Conservation (phyloP, 1,140 invertebrate species). For the Mizuhopecten yessoensis region DNA sequence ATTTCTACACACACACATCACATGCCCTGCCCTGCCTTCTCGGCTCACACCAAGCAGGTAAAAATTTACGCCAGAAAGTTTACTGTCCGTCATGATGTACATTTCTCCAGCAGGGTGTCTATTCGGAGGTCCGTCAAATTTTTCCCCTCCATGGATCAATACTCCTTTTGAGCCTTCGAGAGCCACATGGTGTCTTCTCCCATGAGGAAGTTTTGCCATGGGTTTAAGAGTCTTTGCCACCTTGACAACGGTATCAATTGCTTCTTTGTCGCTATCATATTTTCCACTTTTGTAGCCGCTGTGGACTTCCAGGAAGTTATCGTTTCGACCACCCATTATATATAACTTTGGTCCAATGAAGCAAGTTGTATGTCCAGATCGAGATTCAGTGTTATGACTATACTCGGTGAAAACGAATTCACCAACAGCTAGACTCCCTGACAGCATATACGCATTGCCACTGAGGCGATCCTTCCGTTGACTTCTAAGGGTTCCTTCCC, state of each 20-base stretch:
- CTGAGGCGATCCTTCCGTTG: constrained; percentile 70
- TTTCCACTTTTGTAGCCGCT: constrained; percentile 56
- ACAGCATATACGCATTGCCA: constrained; percentile 76
- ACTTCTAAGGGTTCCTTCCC: constrained; percentile 79
- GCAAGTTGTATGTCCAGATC: constrained; percentile 79
- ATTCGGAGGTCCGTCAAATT: constrained; percentile 75
- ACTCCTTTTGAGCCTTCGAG: constrained; percentile 64
- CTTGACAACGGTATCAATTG: constrained; percentile 44
- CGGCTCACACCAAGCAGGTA: constrained; percentile 70
- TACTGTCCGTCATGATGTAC: constrained; percentile 70
- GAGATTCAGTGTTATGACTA: constrained; percentile 70
- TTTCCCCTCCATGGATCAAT: constrained; percentile 80
- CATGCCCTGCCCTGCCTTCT: constrained; percentile 75
- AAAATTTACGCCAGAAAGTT: constrained; percentile 63
- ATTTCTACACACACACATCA: constrained; percentile 66
- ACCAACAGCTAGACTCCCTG: constrained; percentile 64
- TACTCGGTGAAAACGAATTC: constrained; percentile 73
- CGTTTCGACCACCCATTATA: constrained; percentile 78
- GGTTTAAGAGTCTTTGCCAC: constrained; percentile 55
- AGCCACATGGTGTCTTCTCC: constrained; percentile 75
- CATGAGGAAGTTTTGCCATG: constrained; percentile 75
- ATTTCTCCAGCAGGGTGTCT: constrained; percentile 79
- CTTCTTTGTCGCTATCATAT: constrained; percentile 43
- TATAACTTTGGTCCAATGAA: constrained; percentile 69
- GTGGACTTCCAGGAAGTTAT: constrained; percentile 74